These are phyloP conservation scores for Cephus sareptanus DNA, from an alignment of 2,888 invertebrate genomes.

Conservation along the genomic window DNA sequence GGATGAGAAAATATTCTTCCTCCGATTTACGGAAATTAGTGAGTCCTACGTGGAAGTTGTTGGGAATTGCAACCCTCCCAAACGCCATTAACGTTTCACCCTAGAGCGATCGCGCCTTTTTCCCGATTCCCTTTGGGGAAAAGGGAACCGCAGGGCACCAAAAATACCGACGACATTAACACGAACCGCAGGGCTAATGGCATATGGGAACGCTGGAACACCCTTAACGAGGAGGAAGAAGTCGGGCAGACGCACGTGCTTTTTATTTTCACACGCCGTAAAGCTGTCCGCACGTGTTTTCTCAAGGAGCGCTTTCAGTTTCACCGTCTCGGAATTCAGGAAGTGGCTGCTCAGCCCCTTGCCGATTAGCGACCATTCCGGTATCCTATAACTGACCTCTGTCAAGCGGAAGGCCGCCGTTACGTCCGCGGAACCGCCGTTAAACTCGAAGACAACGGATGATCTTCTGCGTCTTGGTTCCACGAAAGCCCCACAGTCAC, in stretches of 20 bases:
- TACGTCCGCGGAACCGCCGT: not conserved
- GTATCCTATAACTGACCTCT: conserved; percentile 1
- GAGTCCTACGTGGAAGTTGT: not conserved
- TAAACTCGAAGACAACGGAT: not conserved
- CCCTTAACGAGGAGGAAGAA: conserved; percentile 18
- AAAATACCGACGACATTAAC: conserved; percentile 5
- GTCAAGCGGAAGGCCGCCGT: not conserved
- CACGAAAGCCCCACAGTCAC: not conserved
- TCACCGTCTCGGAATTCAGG: conserved; percentile 8
- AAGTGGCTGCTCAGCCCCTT: not conserved
- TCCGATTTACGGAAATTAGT: not conserved
- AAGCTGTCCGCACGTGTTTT: conserved; percentile 50
- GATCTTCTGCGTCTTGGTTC: not conserved
- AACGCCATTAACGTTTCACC: not conserved
- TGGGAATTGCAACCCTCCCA: not conserved
- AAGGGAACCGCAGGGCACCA: conserved; percentile 4
- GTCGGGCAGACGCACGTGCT: conserved; percentile 36
- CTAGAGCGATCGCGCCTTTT: not conserved
- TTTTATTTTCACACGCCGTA: conserved; percentile 55
- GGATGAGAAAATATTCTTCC: not conserved
- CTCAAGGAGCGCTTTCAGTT: not conserved
- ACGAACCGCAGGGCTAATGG: conserved; percentile 5
- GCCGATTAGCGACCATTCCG: conserved; percentile 4
- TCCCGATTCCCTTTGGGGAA: not conserved
- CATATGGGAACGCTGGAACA: conserved; percentile 9